phyloP scores from a whole-genome alignment of 2,888 invertebrate genomes.

The Anoncus sp. region DNA sequence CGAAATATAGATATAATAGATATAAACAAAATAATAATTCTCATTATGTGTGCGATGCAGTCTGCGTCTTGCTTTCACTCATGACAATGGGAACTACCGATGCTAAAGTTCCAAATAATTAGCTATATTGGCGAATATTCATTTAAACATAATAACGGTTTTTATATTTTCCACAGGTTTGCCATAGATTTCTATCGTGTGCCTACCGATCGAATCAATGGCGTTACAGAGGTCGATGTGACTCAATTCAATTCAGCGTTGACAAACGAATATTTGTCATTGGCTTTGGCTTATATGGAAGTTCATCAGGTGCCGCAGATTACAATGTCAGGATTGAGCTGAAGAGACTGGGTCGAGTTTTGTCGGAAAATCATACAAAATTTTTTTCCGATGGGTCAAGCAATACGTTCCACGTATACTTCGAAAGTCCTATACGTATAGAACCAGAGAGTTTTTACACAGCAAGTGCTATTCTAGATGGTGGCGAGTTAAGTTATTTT shows the following conservation, averaged over 20 bases:
- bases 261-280: constrained; percentile 98
- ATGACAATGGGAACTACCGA: too few relatives aligned
- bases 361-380: constrained; percentile 96
- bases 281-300: constrained; percentile 98
- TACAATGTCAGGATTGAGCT: constrained; percentile 97
- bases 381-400: constrained; percentile 99
- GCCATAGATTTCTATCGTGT: constrained; percentile 98
- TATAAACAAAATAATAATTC: too few relatives aligned
- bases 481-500: constrained; percentile 97
- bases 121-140: not conserved
- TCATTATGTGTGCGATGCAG: too few relatives aligned
- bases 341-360: constrained; percentile 93
- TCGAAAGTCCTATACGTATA: constrained; percentile 93
- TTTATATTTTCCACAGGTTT: constrained; percentile 86
- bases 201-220: constrained; percentile 99
- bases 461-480: constrained; percentile 97
- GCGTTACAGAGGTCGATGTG: constrained; percentile 98
- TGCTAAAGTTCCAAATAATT: not conserved
- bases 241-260: constrained; percentile 98
- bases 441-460: constrained; percentile 98
- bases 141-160: not conserved
- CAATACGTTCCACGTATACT: constrained; percentile 96
- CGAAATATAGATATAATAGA: too few relatives aligned
- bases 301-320: constrained; percentile 97
- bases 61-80: too few relatives aligned